Base-by-base conservation (phyloP, 2,797 vertebrate species). In the Macropus fuliginosus region DNA sequence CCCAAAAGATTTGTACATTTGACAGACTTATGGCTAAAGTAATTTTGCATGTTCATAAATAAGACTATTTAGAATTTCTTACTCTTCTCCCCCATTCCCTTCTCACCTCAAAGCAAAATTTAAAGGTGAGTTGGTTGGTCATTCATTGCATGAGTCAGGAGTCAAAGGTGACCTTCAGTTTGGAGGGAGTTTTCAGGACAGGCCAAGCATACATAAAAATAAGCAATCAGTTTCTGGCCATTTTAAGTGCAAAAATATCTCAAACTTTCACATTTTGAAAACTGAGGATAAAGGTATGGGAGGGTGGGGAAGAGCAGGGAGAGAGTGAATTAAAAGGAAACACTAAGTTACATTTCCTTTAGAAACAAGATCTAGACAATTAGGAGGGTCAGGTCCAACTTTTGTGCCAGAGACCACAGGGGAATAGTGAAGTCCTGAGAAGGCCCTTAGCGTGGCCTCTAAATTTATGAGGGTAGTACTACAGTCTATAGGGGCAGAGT, bases 201-300 rank as follows among this genome's bases (percentile, higher is more conserved):
- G 0, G 97, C 94, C 94, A 97, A 98, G 93, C 95, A 92, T 97
- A 95, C 95, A 97, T 91, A 91, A 97, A 94, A 92, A 90, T 8
- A 56, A 91, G 87, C 31, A 11, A 5, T 92, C 5, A 1, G 66
- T 91, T 97, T 94, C 97, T 96, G 95, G 97, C 97, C 95, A 54
- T 91, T 97, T 98, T 90, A 98, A 98, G 98, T 98, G 98, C 98
- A 98, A 98, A 98, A 96, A 93, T 96, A 81, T 92, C 1, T 3
- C 94, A 12, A 40, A 66, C 24, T 91, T 16, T 28, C 81, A 62
- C 74, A 40, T 92, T 93, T 95, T 14, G 54, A 95, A 59, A 93
- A 93, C 55, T 34, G 66, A 90, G 57, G 81, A 59, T 74, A 93
- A 91, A 93, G 96, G 52, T 24, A 18, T 94, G 81, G 59, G 5